Conservation (phyloP, 2,113 vertebrate species). For the Myanophis thanlyinensis region DNA sequence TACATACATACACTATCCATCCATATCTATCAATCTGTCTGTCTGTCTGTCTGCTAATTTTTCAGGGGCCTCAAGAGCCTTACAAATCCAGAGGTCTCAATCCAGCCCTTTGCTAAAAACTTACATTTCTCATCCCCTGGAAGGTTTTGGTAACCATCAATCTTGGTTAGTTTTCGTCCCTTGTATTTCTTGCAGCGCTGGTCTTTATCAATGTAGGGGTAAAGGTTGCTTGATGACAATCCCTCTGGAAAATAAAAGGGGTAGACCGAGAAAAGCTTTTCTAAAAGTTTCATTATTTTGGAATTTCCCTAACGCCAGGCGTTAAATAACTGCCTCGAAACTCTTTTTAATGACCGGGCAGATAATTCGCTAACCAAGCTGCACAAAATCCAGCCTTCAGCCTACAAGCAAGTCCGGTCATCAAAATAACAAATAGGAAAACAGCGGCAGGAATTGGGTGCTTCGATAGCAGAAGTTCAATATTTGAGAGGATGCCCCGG, state of each 20-base stretch:
- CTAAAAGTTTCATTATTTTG: background rate
- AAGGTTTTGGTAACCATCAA: conserved; percentile 28
- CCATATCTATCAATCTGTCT: no score
- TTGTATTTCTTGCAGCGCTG: background rate
- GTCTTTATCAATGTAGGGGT: background rate
- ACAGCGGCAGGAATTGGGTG: no score
- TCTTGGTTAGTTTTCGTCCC: background rate
- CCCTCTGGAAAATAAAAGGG: background rate
- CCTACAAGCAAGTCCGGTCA: background rate
- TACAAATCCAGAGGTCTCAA: background rate
- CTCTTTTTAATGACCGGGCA: background rate
- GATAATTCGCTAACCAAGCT: background rate
- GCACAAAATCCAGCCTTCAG: background rate
- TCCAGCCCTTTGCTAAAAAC: background rate
- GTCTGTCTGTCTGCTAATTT: background rate
- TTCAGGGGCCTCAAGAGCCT: background rate
- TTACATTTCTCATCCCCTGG: conserved; percentile 27
- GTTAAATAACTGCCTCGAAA: background rate
- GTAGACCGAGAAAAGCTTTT: background rate
- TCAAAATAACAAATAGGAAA: no score
- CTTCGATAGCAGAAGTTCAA: no score
- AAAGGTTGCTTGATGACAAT: background rate
- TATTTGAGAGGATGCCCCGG: no score
- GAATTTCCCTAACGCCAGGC: background rate
- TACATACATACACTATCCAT: no score